Evolutionary conservation across 1,140 invertebrate species (phyloP), one percentile per base, ranked within the genome.

Genomic region (Elymnias hypermnestra): DNA sequence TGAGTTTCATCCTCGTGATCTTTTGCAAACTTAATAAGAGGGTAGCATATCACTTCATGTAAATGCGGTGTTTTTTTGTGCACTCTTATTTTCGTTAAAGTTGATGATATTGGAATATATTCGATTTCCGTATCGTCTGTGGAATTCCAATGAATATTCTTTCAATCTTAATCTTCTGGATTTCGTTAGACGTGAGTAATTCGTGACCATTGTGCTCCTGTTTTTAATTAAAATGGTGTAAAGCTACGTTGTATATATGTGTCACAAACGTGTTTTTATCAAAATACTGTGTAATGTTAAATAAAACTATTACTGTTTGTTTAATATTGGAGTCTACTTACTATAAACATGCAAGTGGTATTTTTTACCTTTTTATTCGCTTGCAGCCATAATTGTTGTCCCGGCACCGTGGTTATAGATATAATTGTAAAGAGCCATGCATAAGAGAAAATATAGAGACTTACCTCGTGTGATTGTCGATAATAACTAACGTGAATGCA

Each of bases 21-120:
- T 13, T 58, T 67, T 37, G 72, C 58, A 42, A 87, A 82, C 18
- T 72, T 79, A 10, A 85, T 87, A 3, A 90, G 68, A 14, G 90
- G 91, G 69, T 90, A 91, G 61, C 89, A 91, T 28, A 90, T 68
- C 7, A 89, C 86, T 78, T 90, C 88, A 46, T 82, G 72, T 10
- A 66, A 56, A 53, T 63, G 74, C 13, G 64, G 77, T 8, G 57
- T 62, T 63, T 79, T 87, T 75, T 91, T 93, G 70, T 92, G 92
- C 10, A 94, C 90, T 70, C 92, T 90, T 64, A 94, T 94, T 85
- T 92, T 90, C 49, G 92, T 94, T 62, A 94, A 79, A 41, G 92
- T 93, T 22, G 93, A 89, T 42, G 93, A 92, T 56, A 94, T 92
- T 57, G 93, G 93, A 77, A 94, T 93, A 82, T 94, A 94, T 86